These are phyloP conservation scores for Plagodis dolabraria DNA, from an alignment of 2,888 invertebrate genomes.

Conservation along the genomic window DNA sequence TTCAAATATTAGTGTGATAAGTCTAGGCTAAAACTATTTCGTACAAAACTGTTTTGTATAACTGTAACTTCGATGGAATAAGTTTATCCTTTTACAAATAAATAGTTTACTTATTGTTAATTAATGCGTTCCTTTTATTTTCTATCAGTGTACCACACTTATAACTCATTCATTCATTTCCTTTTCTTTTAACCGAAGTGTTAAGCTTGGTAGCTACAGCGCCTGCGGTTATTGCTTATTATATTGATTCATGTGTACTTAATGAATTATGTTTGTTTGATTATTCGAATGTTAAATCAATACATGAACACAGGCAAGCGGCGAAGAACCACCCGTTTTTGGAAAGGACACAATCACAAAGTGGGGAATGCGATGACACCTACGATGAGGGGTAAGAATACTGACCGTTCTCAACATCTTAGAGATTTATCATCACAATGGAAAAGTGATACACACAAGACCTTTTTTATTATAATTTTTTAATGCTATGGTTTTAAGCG, in stretches of 20 bases:
- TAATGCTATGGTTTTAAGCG: too few species aligned
- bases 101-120: too few species aligned
- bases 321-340: conserved; percentile 87
- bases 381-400: conserved; percentile 86
- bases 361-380: conserved; percentile 82
- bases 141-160: conserved; percentile 28
- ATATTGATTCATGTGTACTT: not conserved
- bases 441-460: too few species aligned
- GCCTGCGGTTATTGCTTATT: conserved; percentile 42
- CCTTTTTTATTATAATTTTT: too few species aligned
- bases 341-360: conserved; percentile 76
- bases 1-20: too few species aligned
- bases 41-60: too few species aligned
- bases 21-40: too few species aligned
- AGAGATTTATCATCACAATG: too few species aligned
- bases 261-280: conserved; percentile 7
- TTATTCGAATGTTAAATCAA: not conserved
- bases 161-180: conserved; percentile 31
- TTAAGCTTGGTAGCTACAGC: conserved; percentile 55
- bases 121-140: not conserved
- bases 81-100: too few species aligned
- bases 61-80: too few species aligned
- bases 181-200: conserved; percentile 30
- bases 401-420: too few species aligned
- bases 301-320: conserved; percentile 60